Percentiles rank a stretch among this genome's conserved stretches.
phyloP scores from a whole-genome alignment of 2,888 invertebrate species.

The Steromphala cineraria region DNA sequence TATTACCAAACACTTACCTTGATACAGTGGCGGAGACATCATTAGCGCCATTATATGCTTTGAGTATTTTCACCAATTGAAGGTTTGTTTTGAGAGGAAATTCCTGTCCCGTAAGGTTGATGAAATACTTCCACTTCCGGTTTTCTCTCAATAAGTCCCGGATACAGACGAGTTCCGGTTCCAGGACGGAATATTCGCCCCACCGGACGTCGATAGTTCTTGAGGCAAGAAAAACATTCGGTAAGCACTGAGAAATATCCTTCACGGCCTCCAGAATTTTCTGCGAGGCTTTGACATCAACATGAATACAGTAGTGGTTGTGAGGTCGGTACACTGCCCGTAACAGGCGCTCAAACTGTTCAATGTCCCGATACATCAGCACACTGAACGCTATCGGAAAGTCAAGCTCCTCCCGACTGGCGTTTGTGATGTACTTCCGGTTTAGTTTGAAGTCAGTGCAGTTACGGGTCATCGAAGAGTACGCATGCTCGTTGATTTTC shows the following conservation, averaged over 20 bases:
- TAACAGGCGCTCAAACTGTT: slow-evolving; percentile 56
- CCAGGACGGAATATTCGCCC: slow-evolving; percentile 60
- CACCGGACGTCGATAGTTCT: slow-evolving; percentile 53
- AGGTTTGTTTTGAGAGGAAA: slow-evolving; percentile 69
- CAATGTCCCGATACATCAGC: slow-evolving; percentile 49
- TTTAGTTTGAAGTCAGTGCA: slow-evolving; percentile 37
- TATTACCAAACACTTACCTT: slow-evolving; percentile 36
- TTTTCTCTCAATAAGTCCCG: slow-evolving; percentile 45
- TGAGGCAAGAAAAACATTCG: slow-evolving; percentile 57
- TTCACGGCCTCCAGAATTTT: slow-evolving; percentile 34
- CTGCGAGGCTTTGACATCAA: slow-evolving; percentile 49
- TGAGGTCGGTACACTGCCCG: slow-evolving; percentile 64
- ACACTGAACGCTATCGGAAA: slow-evolving; percentile 63
- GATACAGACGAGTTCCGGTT: slow-evolving; percentile 65
- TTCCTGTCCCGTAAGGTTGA: slow-evolving; percentile 71
- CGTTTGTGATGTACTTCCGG: slow-evolving; percentile 39
- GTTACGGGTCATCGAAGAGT: slow-evolving; percentile 28
- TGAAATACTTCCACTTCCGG: slow-evolving; percentile 68
- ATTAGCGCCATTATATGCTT: slow-evolving; percentile 64
- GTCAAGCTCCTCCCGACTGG: slow-evolving; percentile 40
- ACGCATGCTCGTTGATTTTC: background rate
- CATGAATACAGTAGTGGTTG: slow-evolving; percentile 67
- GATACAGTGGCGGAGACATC: slow-evolving; percentile 54
- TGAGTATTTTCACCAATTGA: slow-evolving; percentile 65
- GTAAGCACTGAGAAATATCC: slow-evolving; percentile 49